These are phyloP conservation scores for Stenopsyche tienmushanensis DNA, from an alignment of 1,140 invertebrate genomes.

Conservation along the genomic window DNA sequence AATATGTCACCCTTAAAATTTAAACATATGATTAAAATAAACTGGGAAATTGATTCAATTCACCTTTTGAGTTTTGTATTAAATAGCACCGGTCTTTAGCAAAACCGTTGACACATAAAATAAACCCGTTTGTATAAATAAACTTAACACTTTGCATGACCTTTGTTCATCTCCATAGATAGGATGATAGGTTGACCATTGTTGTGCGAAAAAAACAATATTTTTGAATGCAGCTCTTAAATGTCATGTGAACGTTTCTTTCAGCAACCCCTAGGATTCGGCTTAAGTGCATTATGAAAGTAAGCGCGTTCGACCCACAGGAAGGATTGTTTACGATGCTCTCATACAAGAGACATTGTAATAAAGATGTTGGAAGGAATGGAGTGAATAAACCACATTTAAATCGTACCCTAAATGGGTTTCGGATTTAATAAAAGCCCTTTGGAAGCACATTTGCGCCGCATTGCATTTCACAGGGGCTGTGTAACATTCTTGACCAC, in stretches of 20 bases:
- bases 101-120: too few species aligned
- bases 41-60: too few species aligned
- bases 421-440: slow-evolving; percentile 5
- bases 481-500: background rate
- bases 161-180: too few species aligned
- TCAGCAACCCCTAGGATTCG: background rate
- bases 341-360: background rate
- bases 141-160: too few species aligned
- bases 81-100: too few species aligned
- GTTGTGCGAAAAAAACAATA: too few species aligned
- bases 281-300: background rate
- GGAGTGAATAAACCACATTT: slow-evolving; percentile 6
- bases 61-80: too few species aligned
- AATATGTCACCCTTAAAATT: too few species aligned
- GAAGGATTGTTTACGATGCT: background rate
- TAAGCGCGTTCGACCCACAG: background rate
- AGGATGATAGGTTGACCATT: too few species aligned
- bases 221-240: too few species aligned
- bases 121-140: too few species aligned
- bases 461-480: background rate
- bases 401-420: slow-evolving; percentile 3
- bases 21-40: too few species aligned
- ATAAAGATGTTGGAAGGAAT: background rate
- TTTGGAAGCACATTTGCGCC: background rate
- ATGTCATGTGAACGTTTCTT: background rate